Evolutionary conservation across 2,113 vertebrate species (phyloP).

Genomic region (Daphoenositta chrysoptera): DNA sequence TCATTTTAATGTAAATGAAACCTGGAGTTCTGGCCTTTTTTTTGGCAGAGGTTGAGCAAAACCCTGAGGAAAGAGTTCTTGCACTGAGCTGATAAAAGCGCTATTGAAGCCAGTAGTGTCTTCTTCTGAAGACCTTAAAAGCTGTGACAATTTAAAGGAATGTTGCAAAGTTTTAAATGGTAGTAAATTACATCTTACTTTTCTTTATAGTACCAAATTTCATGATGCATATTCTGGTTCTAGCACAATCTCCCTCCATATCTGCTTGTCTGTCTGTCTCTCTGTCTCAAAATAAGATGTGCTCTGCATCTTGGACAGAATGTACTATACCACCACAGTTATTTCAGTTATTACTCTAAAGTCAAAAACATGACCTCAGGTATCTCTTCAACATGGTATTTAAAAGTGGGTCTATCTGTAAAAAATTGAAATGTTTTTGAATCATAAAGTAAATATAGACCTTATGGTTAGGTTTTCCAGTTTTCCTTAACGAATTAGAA

Average conservation of each 20-base stretch:
- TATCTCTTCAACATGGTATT: background rate
- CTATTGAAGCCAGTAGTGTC: background rate
- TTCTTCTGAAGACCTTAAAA: background rate
- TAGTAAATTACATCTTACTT: background rate
- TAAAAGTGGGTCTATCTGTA: background rate
- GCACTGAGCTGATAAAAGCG: background rate
- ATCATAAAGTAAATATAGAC: background rate
- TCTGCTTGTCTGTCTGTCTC: background rate
- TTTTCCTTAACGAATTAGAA: background rate
- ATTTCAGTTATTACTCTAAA: background rate
- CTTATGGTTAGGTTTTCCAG: background rate
- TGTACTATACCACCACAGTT: background rate
- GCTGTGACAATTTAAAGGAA: background rate
- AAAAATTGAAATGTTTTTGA: background rate
- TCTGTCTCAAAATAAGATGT: background rate
- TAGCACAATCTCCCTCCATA: background rate
- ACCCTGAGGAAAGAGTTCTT: background rate
- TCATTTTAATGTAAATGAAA: background rate
- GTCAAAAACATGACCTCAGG: background rate
- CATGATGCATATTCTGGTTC: background rate
- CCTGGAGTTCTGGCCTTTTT: background rate
- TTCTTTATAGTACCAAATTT: background rate
- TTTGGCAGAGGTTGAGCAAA: background rate
- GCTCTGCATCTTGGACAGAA: background rate
- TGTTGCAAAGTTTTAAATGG: background rate